Base-by-base conservation (phyloP, 1,140 invertebrate species). In the Mesaphorura yosii region DNA sequence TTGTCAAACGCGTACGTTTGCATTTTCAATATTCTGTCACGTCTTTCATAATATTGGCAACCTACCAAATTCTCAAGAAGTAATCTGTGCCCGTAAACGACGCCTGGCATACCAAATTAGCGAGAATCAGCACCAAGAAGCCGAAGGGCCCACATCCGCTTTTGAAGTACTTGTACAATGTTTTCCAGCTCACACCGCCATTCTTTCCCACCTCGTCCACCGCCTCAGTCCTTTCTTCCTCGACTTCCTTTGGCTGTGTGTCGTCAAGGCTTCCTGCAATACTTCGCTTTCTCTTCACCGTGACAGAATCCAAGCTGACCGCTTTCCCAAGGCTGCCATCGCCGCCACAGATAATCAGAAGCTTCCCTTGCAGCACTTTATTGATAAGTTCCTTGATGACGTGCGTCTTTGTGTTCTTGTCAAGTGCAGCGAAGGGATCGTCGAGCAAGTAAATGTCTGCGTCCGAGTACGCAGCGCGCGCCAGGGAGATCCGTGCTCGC, bases 401-500 rank as follows among this genome's bases (percentile, higher is more conserved):
- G 60, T 77, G 73, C 55, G 66, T 67, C 15, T 72, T 73, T 28
- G 75, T 73, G 42, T 67, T 65, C 7, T 71, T 61, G 64, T 76
- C 74, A 3, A 76, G 72, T 28, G 73, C 73, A 41, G 7, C 19
- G 7, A 74, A 62, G 14, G 72, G 72, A 56, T 75, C 73, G 63
- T 75, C 73, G 19, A 75, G 63, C 2, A 75, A 57, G 55, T 70
- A 73, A 17, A 74, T 66, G 58, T 75, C 72, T 44, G 71, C 70
- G 52, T 73, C 66, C 49, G 61, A 62, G 58, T 74, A 74, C 6
- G 73, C 59, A 29, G 92, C 90, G 64, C 93, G 76, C 0, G 94
- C 94, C 40, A 98, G 73, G 56, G 85, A 89, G 19, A 98, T 86
- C 64, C 94, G 76, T 69, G 95, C 91, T 67, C 97, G 97, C 68